These are phyloP conservation scores for Jordanella pulchra DNA, from an alignment of 2,797 vertebrate genomes.

Conservation along the genomic window DNA sequence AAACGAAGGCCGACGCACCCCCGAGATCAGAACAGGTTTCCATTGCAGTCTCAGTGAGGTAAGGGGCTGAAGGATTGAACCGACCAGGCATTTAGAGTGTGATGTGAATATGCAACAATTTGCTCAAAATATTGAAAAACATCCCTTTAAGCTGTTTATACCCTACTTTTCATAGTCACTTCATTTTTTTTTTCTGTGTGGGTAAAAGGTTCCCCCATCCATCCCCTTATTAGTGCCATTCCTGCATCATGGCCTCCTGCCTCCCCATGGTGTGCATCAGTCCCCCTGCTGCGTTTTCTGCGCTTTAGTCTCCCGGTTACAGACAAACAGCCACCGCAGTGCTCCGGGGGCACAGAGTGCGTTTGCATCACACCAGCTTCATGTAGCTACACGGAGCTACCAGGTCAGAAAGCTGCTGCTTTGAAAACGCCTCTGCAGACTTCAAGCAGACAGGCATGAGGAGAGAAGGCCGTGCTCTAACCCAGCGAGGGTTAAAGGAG, in stretches of 20 bases:
- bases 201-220: constrained; percentile 30
- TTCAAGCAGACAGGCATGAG: constrained; percentile 62
- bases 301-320: constrained; percentile 74
- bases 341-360: constrained; percentile 55
- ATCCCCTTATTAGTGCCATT: constrained; percentile 44
- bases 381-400: constrained; percentile 25
- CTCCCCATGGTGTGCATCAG: constrained; percentile 74
- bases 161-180: background rate
- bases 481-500: constrained; percentile 4
- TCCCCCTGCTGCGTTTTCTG: constrained; percentile 74
- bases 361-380: constrained; percentile 35
- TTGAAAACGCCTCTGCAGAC: constrained; percentile 37
- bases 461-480: constrained; percentile 23
- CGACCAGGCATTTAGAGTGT: constrained; percentile 1
- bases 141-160: constrained; percentile 4
- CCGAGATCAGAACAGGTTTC: constrained; percentile 68
- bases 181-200: constrained; percentile 15
- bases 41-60: constrained; percentile 72
- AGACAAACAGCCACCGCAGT: constrained; percentile 64
- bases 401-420: constrained; percentile 36
- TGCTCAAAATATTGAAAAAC: background rate
- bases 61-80: constrained; percentile 32
- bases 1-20: constrained; percentile 67
- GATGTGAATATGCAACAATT: constrained; percentile 4
- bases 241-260: constrained; percentile 74